A percentile compares a stretch with the other conserved stretches of the same genome.
These are phyloP conservation scores for Drosophila percnosoma DNA, from an alignment of 2,888 invertebrate genomes.

Conservation along the genomic window DNA sequence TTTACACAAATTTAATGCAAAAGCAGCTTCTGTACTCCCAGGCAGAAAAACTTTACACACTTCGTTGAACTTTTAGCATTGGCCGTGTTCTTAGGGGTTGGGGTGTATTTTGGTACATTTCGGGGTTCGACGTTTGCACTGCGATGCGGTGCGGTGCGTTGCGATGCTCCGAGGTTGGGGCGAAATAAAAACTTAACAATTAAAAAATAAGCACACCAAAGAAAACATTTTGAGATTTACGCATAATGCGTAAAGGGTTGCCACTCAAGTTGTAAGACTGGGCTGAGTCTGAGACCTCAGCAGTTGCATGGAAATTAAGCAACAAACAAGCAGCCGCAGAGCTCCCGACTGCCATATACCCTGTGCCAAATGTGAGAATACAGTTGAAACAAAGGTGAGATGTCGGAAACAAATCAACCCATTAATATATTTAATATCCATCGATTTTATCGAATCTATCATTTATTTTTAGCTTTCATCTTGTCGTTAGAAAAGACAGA, in stretches of 20 bases:
- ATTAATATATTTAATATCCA: neutral
- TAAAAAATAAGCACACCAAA: slow-evolving; percentile 76
- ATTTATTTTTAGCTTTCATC: neutral
- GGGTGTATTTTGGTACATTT: slow-evolving; percentile 13
- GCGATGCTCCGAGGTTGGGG: slow-evolving; percentile 16
- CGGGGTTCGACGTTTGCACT: slow-evolving; percentile 34
- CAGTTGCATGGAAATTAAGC: slow-evolving; percentile 78
- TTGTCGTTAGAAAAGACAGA: neutral
- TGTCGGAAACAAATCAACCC: neutral
- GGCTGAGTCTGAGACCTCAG: slow-evolving; percentile 37
- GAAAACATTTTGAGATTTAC: slow-evolving; percentile 79
- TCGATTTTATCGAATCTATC: neutral
- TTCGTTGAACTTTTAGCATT: slow-evolving; percentile 77
- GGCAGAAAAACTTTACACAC: slow-evolving; percentile 78
- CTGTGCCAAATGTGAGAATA: neutral
- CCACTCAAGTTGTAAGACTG: slow-evolving; percentile 31
- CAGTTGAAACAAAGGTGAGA: neutral
- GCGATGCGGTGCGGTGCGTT: neutral
- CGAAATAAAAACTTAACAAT: slow-evolving; percentile 80
- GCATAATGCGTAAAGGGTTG: slow-evolving; percentile 76
- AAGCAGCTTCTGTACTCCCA: slow-evolving; percentile 64
- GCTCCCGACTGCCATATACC: neutral
- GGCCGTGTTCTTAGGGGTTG: slow-evolving; percentile 33
- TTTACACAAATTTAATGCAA: slow-evolving; percentile 82
- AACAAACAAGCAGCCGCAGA: neutral